phyloP scores from a whole-genome alignment of 2,797 vertebrate genomes.

The Poecile montanus region DNA sequence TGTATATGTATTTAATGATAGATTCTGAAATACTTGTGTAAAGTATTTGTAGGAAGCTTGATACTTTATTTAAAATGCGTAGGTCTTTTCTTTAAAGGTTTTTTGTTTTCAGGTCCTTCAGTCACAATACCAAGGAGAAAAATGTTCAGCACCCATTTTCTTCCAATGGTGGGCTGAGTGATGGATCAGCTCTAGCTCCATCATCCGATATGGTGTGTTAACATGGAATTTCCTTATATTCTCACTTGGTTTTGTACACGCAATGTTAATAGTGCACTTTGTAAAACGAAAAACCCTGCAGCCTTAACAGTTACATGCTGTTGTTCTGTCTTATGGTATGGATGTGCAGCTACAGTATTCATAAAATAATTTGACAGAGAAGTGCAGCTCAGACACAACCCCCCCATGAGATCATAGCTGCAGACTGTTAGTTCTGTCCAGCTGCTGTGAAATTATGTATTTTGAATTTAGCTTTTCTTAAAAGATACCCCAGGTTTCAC shows the following conservation, averaged over 20 bases:
- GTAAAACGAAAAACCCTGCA: neutral
- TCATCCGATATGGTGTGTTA: conserved; percentile 59
- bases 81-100: neutral
- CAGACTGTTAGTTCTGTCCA: neutral
- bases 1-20: neutral
- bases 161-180: neutral
- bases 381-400: neutral
- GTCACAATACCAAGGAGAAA: conserved; percentile 16
- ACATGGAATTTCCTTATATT: neutral
- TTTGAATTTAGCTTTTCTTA: neutral
- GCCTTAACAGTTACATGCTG: accelerated
- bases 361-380: neutral
- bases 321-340: neutral
- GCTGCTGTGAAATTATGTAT: neutral
- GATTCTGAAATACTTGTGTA: neutral
- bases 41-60: neutral
- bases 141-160: neutral
- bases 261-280: neutral
- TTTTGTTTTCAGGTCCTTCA: conserved; percentile 14
- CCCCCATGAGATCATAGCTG: neutral
- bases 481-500: neutral
- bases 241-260: neutral
- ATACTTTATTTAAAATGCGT: neutral
- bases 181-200: neutral
- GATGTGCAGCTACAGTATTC: neutral